These are phyloP conservation scores for Flexamia atlantica DNA, from an alignment of 2,888 invertebrate species.

Conservation along the genomic window DNA sequence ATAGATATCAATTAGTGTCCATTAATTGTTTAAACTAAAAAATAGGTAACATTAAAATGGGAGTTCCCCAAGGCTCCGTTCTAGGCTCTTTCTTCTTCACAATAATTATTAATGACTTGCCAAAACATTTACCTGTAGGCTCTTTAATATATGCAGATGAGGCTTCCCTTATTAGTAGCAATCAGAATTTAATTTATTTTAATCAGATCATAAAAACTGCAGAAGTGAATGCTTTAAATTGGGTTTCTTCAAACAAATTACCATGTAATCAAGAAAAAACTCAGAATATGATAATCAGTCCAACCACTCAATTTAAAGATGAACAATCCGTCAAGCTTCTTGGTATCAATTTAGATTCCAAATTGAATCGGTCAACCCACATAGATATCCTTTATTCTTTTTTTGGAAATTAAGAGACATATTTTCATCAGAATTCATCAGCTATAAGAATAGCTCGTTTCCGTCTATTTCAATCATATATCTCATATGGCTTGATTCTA, in stretches of 20 bases:
- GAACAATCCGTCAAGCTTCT: no score
- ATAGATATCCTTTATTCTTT: no score
- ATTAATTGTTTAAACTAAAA: neutral
- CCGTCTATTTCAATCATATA: neutral
- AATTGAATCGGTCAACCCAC: no score
- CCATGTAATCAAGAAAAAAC: constrained; percentile 35
- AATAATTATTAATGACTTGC: neutral
- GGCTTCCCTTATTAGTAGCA: neutral
- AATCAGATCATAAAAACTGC: no score
- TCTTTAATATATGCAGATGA: neutral
- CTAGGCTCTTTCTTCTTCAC: neutral
- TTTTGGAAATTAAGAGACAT: no score
- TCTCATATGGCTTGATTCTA: no score
- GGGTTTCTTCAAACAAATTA: neutral
- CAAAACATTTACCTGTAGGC: neutral
- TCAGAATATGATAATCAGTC: neutral
- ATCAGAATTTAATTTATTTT: no score
- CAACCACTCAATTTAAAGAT: no score
- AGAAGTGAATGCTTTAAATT: no score
- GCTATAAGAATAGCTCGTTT: no score
- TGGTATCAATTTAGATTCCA: no score
- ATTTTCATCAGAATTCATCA: no score
- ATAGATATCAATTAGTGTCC: neutral
- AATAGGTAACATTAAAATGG: neutral
- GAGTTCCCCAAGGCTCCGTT: neutral